These are phyloP conservation scores for Chaetophractus vellerosus DNA, from an alignment of 2,797 vertebrate species.

Conservation along the genomic window DNA sequence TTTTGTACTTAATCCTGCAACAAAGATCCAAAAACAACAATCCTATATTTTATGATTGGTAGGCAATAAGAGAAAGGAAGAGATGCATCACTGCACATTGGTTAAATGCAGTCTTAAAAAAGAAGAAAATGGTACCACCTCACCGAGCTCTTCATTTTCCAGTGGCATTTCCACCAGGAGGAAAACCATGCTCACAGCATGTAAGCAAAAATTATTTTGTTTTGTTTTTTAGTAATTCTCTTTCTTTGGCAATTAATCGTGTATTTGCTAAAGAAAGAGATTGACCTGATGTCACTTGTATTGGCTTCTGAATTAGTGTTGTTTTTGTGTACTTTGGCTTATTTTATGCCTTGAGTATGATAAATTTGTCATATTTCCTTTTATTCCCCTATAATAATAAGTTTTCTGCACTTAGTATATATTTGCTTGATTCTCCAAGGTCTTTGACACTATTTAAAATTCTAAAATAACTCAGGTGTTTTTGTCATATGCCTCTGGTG, in stretches of 20 bases:
- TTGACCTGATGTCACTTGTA: rapidly evolving
- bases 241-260: rapidly evolving
- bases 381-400: rapidly evolving
- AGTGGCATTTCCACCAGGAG: slow-evolving; percentile 97
- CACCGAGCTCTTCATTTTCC: slow-evolving; percentile 97
- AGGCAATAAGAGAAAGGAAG: slow-evolving; percentile 97
- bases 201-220: slow-evolving; percentile 89
- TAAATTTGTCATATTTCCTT: not conserved
- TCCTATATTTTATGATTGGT: slow-evolving; percentile 55
- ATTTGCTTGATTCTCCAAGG: rapidly evolving
- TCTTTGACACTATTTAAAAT: not conserved
- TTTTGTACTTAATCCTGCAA: rapidly evolving
- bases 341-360: rapidly evolving
- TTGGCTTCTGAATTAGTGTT: not conserved
- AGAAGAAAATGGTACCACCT: slow-evolving; percentile 96
- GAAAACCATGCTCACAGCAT: slow-evolving; percentile 97
- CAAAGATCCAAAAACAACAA: not conserved
- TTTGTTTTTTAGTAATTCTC: not conserved
- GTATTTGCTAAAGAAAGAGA: too few species aligned
- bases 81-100: slow-evolving; percentile 98
- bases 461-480: not conserved
- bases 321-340: too few species aligned
- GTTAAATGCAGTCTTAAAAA: slow-evolving; percentile 96
- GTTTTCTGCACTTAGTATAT: not conserved
- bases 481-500: too few species aligned